Conservation (phyloP, 53 echinoderm and acorn worm species). For the Temnopleurus reevesii region DNA sequence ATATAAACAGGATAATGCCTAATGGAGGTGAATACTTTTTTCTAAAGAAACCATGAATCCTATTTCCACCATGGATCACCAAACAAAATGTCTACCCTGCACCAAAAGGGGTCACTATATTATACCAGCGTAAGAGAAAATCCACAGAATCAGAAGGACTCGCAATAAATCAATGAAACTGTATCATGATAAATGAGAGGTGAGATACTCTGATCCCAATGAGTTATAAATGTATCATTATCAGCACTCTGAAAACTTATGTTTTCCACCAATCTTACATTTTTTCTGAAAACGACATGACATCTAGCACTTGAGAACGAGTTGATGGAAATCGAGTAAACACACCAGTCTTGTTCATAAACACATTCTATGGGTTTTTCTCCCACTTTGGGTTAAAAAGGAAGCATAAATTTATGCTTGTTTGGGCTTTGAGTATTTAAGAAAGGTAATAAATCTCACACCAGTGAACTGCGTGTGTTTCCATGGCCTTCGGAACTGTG, state of each 20-base stretch:
- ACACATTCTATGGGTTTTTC: conserved; percentile 1
- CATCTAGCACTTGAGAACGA: neutral
- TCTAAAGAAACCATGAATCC: no score
- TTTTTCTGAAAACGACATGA: conserved; percentile 1
- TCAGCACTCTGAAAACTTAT: conserved; percentile 8
- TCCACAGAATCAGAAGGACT: no score
- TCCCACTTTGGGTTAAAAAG: neutral
- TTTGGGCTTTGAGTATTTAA: conserved; percentile 8
- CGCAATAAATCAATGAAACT: no score
- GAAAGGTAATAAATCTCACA: conserved; percentile 37
- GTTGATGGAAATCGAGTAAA: neutral
- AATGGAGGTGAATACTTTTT: no score
- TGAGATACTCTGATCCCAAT: neutral
- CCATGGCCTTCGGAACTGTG: neutral
- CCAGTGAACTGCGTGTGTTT: neutral
- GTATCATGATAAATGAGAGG: no score
- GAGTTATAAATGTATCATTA: conserved; percentile 21
- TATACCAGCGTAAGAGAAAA: no score
- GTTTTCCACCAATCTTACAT: neutral
- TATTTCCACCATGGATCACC: no score
- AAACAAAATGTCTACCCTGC: no score
- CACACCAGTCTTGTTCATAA: neutral
- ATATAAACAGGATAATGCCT: no score
- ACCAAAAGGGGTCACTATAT: no score
- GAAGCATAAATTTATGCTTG: conserved; percentile 34